Percentiles rank a stretch among this genome's conserved stretches.
These are phyloP conservation scores for Mimumesa dahlbomi DNA, from an alignment of 2,888 invertebrate genomes.

Conservation along the genomic window DNA sequence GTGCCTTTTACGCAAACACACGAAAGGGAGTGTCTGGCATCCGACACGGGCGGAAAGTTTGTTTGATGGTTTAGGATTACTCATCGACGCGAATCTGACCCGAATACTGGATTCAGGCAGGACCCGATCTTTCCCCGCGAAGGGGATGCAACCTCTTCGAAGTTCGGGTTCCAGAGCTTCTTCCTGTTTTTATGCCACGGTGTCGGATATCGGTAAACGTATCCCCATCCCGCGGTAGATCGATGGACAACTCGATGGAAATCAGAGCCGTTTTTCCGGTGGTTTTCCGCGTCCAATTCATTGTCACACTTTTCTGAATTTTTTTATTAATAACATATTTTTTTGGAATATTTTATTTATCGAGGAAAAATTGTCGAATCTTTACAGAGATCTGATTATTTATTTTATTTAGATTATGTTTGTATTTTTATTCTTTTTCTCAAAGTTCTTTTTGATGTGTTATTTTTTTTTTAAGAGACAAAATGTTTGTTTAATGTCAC, in stretches of 20 bases:
- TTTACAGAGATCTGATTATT: too few species aligned
- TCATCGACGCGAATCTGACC: slow-evolving; percentile 47
- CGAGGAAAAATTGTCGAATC: too few species aligned
- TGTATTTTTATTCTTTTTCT: too few species aligned
- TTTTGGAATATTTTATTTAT: too few species aligned
- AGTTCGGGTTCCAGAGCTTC: background rate
- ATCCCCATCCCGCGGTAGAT: background rate
- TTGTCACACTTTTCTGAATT: too few species aligned
- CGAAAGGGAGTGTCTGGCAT: slow-evolving; percentile 30
- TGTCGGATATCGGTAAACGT: slow-evolving; percentile 47
- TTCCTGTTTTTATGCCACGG: background rate
- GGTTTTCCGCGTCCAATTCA: too few species aligned
- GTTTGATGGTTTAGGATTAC: slow-evolving; percentile 50
- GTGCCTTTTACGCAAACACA: background rate
- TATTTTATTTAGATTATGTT: too few species aligned
- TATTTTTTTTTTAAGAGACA: too few species aligned
- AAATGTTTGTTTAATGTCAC: too few species aligned
- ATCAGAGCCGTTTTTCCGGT: too few species aligned
- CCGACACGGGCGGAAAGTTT: slow-evolving; percentile 22
- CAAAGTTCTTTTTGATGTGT: too few species aligned
- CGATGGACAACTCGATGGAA: slow-evolving; percentile 13
- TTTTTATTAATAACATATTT: slow-evolving; percentile 9
- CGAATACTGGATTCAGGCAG: slow-evolving; percentile 27
- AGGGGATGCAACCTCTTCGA: background rate
- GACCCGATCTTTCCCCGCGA: slow-evolving; percentile 11